A percentile compares a stretch with the other conserved stretches of the same genome.
These are phyloP conservation scores for Microchrysa polita DNA, from an alignment of 2,888 invertebrate genomes.

Conservation along the genomic window DNA sequence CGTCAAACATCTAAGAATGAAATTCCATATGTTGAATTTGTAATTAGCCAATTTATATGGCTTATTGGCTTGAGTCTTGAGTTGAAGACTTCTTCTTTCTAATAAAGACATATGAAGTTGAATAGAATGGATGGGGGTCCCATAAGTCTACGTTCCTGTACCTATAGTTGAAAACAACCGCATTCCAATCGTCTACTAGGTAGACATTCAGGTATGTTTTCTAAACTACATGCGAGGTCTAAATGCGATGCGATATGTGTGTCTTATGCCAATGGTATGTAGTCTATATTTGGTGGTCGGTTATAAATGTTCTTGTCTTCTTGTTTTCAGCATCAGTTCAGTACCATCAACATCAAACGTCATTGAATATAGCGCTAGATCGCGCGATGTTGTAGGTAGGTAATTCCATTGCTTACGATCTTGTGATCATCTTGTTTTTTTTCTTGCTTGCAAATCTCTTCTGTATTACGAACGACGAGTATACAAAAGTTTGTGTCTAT, in stretches of 20 bases:
- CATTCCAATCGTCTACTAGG: constrained; percentile 32
- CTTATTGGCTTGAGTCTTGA: too few species aligned
- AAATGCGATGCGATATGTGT: neutral
- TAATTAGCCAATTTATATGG: constrained; percentile 28
- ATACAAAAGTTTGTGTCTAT: too few species aligned
- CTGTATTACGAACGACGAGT: too few species aligned
- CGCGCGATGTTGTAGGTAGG: constrained; percentile 31
- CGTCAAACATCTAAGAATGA: neutral
- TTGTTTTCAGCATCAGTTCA: neutral
- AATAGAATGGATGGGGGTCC: constrained; percentile 28
- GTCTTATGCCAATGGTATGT: neutral
- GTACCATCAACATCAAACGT: neutral
- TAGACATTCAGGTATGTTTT: constrained; percentile 16
- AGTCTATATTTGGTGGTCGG: constrained; percentile 39
- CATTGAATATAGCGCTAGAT: neutral
- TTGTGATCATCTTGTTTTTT: constrained; percentile 10
- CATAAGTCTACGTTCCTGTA: constrained; percentile 31
- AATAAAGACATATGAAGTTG: constrained; percentile 6
- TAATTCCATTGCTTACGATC: constrained; percentile 1
- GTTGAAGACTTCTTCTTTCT: constrained; percentile 9
- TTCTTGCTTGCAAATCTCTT: constrained; percentile 34
- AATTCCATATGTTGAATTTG: constrained; percentile 31
- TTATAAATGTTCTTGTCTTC: neutral
- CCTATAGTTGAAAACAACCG: constrained; percentile 20
- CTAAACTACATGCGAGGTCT: neutral